Percentiles rank a stretch among this genome's conserved stretches.
These are phyloP conservation scores for Orius insidiosus DNA, from an alignment of 1,140 invertebrate species.

Conservation along the genomic window DNA sequence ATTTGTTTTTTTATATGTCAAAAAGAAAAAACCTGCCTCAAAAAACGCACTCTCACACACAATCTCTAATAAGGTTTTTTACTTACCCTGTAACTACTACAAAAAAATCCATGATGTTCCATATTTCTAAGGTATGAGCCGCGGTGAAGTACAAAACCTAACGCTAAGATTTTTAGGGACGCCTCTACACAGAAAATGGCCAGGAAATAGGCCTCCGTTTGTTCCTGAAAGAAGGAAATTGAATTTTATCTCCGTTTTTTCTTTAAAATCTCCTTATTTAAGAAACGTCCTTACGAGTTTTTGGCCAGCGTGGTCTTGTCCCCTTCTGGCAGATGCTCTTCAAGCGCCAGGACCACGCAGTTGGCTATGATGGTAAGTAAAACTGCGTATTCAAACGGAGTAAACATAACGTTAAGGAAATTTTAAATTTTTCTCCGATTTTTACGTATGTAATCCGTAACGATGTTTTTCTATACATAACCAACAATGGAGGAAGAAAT, in stretches of 20 bases:
- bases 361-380: slow-evolving; percentile 99
- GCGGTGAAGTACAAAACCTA: slow-evolving; percentile 98
- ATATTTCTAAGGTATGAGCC: slow-evolving; percentile 98
- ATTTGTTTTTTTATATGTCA: slow-evolving; percentile 5
- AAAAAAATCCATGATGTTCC: slow-evolving; percentile 99
- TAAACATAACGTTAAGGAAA: slow-evolving; percentile 36
- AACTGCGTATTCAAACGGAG: slow-evolving; percentile 99
- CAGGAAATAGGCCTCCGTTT: slow-evolving; percentile 98
- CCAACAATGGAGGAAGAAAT: too few species aligned
- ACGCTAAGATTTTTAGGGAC: slow-evolving; percentile 97
- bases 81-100: slow-evolving; percentile 99
- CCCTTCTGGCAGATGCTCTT: slow-evolving; percentile 93
- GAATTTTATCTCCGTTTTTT: too few species aligned
- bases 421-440: too few species aligned
- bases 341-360: slow-evolving; percentile 97
- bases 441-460: too few species aligned
- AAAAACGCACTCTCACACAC: slow-evolving; percentile 5
- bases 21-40: slow-evolving; percentile 1
- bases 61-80: slow-evolving; percentile 10
- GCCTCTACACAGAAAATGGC: slow-evolving; percentile 99
- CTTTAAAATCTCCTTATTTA: too few species aligned
- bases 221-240: slow-evolving; percentile 58
- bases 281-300: slow-evolving; percentile 70
- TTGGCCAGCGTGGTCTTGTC: slow-evolving; percentile 97
- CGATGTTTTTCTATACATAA: too few species aligned